phyloP scores from a whole-genome alignment of 2,797 vertebrate genomes.

The Scolopax bukidnonensis region DNA sequence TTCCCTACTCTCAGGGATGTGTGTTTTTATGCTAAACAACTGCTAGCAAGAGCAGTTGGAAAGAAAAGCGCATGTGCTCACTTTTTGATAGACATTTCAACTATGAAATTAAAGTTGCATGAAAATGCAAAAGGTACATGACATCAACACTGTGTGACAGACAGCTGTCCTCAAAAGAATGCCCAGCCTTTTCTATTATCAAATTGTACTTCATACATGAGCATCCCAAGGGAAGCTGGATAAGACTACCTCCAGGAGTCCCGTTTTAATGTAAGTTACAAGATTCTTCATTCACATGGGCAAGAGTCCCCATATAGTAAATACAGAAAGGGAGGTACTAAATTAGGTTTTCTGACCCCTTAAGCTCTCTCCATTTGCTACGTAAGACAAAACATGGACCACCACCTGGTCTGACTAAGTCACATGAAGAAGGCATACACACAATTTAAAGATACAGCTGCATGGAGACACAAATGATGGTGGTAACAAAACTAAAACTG shows the following conservation, averaged over 20 bases:
- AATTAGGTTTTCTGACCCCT: background rate
- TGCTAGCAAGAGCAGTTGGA: background rate
- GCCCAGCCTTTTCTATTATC: background rate
- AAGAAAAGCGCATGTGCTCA: background rate
- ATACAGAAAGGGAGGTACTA: background rate
- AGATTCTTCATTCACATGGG: background rate
- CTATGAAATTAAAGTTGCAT: background rate
- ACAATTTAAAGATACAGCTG: background rate
- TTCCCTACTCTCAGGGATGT: background rate
- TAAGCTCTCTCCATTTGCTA: background rate
- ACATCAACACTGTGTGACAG: background rate
- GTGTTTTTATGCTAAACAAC: background rate
- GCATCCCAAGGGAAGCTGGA: background rate
- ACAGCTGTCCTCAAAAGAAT: background rate
- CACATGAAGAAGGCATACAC: background rate
- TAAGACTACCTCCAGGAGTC: background rate
- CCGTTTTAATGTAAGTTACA: background rate
- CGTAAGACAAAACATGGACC: background rate
- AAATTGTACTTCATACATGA: background rate
- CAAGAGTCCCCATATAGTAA: background rate
- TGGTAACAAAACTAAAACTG: background rate
- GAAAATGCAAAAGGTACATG: background rate
- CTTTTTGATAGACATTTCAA: background rate
- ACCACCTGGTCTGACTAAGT: background rate
- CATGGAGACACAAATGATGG: background rate